Conservation (phyloP, 2,113 vertebrate genomes). For the human (Homo sapiens) region DNA sequence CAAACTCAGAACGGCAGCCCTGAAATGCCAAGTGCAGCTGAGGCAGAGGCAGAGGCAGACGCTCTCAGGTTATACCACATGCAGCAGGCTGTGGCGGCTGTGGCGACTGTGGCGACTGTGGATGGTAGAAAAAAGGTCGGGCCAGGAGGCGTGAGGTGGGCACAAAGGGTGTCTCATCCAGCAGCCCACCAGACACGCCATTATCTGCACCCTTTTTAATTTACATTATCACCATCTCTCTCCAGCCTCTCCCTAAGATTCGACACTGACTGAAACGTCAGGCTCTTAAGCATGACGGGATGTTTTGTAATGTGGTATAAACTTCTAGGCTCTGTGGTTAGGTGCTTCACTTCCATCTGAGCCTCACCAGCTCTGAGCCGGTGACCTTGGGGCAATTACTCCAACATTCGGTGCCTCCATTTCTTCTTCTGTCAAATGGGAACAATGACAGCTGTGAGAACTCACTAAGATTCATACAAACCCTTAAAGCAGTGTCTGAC, state of each 20-base stretch:
- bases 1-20: not conserved
- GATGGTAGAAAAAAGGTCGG: not conserved
- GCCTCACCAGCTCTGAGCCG: not conserved
- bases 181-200: not conserved
- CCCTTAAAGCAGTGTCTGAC: not conserved
- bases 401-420: not conserved
- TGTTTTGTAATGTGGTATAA: not conserved
- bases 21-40: not conserved
- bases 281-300: not conserved
- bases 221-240: not conserved
- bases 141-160: not conserved
- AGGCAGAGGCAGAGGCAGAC: not conserved
- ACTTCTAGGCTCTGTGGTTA: not conserved
- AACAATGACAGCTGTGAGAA: not conserved
- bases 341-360: not conserved
- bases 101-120: not conserved
- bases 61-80: not conserved
- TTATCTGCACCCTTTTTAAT: not conserved
- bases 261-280: not conserved
- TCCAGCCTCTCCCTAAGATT: not conserved
- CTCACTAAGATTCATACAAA: not conserved
- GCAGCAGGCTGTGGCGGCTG: not conserved
- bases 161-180: not conserved
- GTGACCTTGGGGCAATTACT: not conserved
- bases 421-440: not conserved